Percentiles rank a stretch among this genome's conserved stretches.
phyloP scores from a whole-genome alignment of 2,888 invertebrate genomes.

The Chrysomela aeneicollis region DNA sequence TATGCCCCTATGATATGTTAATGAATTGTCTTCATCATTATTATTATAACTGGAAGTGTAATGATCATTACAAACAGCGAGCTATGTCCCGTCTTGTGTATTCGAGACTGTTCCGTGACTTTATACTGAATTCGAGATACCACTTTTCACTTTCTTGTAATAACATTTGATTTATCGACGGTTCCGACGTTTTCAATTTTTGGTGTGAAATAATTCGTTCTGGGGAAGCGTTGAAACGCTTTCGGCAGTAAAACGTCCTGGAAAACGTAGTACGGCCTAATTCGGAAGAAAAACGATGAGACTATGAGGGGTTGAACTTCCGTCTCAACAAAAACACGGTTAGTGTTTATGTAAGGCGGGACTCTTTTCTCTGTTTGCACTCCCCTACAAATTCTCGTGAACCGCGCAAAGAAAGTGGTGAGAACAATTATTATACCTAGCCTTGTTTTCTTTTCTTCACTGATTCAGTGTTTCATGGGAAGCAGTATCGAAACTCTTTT shows the following conservation, averaged over 20 bases:
- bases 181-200: constrained; percentile 12
- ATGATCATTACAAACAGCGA: constrained; percentile 28
- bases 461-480: constrained; percentile 38
- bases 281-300: constrained; percentile 47
- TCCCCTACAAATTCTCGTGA: constrained; percentile 31
- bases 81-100: no score
- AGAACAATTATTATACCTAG: constrained; percentile 50
- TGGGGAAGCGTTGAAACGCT: constrained; percentile 28
- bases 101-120: no score
- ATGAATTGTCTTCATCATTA: no score
- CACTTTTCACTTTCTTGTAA: no score
- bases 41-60: background rate
- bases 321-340: constrained; percentile 48
- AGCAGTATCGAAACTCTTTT: constrained; percentile 35
- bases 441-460: constrained; percentile 43
- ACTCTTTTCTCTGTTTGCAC: constrained; percentile 44
- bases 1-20: no score
- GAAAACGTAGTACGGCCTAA: constrained; percentile 38
- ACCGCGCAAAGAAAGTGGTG: constrained; percentile 42
- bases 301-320: constrained; percentile 46
- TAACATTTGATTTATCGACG: background rate
- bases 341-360: constrained; percentile 53
- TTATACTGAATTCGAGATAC: no score
- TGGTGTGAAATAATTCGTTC: constrained; percentile 25
- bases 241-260: constrained; percentile 28